Base-by-base conservation (phyloP, 2,888 invertebrate genomes). In the Flabesymbios commensalis region DNA sequence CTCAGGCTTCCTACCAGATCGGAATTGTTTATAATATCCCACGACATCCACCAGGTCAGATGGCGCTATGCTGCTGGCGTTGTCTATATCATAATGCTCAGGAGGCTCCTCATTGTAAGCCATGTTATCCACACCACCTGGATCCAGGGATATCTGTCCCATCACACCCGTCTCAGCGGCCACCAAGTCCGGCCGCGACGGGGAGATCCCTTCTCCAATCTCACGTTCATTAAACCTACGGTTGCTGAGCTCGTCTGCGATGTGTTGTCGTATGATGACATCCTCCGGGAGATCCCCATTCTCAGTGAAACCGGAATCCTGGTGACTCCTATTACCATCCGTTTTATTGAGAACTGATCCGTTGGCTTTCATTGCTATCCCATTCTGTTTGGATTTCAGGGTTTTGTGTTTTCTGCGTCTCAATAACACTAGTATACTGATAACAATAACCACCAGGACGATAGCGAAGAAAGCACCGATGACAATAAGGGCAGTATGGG, bases 51-150 rank as follows among this genome's bases (percentile, higher is more conserved):
- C 96, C 31, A 68, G 53, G 79, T 97, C 97, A 1, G 95, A 95
- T 0, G 97, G 96, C 0, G 97, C 97, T 71, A 97, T 96, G 0
- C 94, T 95, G 81, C 94, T 95, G 1, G 96, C 95, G 83, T 96
- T 96, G 84, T 97, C 97, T 65, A 97, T 85, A 80, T 97, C 96
- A 78, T 97, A 97, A 59, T 75, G 76, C 60, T 78, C 80, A 3
- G 78, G 77, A 32, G 75, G 75, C 51, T 78, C 75, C 43, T 74
- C 76, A 54, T 74, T 76, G 58, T 74, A 75, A 2, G 74, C 77
- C 61, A 74, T 74, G 45, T 69, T 69, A n/a, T 62, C 62, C 26
- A 68, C 29, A 2, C 67, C 68, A 39, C 31, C 32, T 17, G 51
- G 43, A 52, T 78, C 78, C 57, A 79, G 73, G 47, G 77, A 75